Conservation (phyloP, 2,797 vertebrate species). For the Simalia tracyae region DNA sequence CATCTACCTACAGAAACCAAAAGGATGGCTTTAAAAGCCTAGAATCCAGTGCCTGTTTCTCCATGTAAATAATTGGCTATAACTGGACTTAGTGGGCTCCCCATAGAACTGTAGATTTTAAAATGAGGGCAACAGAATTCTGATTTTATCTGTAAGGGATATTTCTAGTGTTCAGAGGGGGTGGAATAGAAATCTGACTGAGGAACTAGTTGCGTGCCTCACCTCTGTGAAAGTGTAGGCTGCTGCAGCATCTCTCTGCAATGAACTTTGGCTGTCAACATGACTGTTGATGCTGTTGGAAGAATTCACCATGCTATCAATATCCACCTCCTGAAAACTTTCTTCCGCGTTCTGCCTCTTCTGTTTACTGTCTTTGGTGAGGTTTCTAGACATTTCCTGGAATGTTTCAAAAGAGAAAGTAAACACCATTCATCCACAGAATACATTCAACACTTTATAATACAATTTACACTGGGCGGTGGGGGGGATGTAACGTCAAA, state of each 20-base stretch:
- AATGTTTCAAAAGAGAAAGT: not conserved
- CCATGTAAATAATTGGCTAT: not conserved
- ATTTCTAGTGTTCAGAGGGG: not conserved
- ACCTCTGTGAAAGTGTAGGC: slow-evolving; percentile 79
- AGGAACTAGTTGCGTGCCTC: not conserved
- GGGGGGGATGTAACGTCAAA: not conserved
- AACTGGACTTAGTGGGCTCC: not conserved
- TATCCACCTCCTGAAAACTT: slow-evolving; percentile 46
- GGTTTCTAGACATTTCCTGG: slow-evolving; percentile 81
- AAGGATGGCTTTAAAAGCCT: not conserved
- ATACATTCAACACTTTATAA: not conserved
- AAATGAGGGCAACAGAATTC: not conserved
- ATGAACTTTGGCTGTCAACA: slow-evolving; percentile 63
- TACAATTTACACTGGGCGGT: too few relatives aligned
- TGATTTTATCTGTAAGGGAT: not conserved
- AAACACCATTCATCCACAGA: not conserved
- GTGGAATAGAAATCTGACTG: not conserved
- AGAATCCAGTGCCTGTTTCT: not conserved
- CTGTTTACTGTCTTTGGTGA: slow-evolving; percentile 63
- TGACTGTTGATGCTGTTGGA: slow-evolving; percentile 58
- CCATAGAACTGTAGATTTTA: not conserved
- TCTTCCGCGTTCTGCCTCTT: slow-evolving; percentile 62
- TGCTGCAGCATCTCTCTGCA: slow-evolving; percentile 80
- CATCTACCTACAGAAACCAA: not conserved
- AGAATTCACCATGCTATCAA: slow-evolving; percentile 60